These are phyloP conservation scores for Macrosteles quadrilineatus DNA, from an alignment of 1,140 invertebrate genomes.

Conservation along the genomic window DNA sequence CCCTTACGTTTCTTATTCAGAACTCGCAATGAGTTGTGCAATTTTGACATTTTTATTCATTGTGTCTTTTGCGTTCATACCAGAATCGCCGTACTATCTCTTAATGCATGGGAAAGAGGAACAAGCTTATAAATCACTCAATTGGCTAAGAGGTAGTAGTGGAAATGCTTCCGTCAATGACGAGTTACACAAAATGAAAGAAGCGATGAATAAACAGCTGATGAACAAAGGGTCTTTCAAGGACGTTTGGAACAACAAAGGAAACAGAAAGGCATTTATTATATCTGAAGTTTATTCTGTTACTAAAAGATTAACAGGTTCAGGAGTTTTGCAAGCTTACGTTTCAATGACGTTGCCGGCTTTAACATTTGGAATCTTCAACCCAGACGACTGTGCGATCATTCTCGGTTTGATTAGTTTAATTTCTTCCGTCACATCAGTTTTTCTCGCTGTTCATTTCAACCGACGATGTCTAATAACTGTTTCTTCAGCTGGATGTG, in stretches of 20 bases:
- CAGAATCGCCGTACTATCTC: conserved; percentile 77
- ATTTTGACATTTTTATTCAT: conserved; percentile 63
- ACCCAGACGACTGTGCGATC: conserved; percentile 22
- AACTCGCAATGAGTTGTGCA: conserved; percentile 64
- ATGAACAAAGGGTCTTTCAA: conserved; percentile 23
- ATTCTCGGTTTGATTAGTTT: conserved; percentile 42
- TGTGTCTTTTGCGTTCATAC: conserved; percentile 69
- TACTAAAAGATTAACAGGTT: conserved; percentile 77
- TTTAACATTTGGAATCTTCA: conserved; percentile 36
- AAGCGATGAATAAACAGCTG: conserved; percentile 29
- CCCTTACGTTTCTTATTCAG: conserved; percentile 66
- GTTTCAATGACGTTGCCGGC: conserved; percentile 70
- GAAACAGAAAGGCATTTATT: conserved; percentile 59
- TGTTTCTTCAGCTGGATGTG: conserved; percentile 42
- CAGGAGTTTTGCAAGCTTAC: conserved; percentile 73
- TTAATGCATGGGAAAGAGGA: conserved; percentile 58
- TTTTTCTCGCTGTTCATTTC: conserved; percentile 45
- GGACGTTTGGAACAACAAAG: conserved; percentile 27
- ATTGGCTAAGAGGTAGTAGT: conserved; percentile 60
- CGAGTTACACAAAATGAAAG: conserved; percentile 36
- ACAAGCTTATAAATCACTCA: conserved; percentile 64
- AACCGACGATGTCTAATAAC: conserved; percentile 52
- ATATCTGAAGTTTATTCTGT: conserved; percentile 65
- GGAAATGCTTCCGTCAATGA: background rate
- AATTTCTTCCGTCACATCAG: conserved; percentile 47